Percentiles rank a stretch among this genome's conserved stretches.
Conservation (phyloP, 1,140 invertebrate genomes). For the Hylaeus anthracinus region DNA sequence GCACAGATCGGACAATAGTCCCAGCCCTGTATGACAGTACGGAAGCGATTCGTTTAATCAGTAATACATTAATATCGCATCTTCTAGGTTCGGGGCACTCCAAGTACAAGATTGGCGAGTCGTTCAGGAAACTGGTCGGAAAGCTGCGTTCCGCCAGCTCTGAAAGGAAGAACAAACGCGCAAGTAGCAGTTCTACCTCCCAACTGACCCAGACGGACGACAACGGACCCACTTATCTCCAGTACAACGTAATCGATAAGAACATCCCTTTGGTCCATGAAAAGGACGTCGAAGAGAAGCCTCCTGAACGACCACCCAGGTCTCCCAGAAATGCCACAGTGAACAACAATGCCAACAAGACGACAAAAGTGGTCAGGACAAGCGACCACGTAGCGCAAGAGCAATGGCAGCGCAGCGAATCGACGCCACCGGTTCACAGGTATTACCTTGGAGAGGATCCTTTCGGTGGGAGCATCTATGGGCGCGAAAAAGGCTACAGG, state of each 20-base stretch:
- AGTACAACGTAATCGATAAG: conserved; percentile 84
- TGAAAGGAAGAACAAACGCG: conserved; percentile 84
- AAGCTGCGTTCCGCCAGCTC: conserved; percentile 88
- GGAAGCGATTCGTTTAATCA: too few species aligned
- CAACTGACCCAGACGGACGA: conserved; percentile 81
- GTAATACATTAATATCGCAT: too few species aligned
- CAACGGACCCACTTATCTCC: conserved; percentile 81
- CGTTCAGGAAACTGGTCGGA: conserved; percentile 88
- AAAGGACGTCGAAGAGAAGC: conserved; percentile 52
- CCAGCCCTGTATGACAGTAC: too few species aligned
- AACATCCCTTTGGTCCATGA: conserved; percentile 76
- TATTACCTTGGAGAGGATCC: conserved; percentile 93
- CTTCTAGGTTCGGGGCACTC: conserved; percentile 80
- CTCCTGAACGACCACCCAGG: conserved; percentile 72
- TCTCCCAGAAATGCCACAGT: conserved; percentile 68
- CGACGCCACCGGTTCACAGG: conserved; percentile 83
- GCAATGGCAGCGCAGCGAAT: conserved; percentile 68
- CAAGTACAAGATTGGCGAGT: conserved; percentile 80
- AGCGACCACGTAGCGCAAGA: conserved; percentile 43
- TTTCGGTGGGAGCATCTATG: conserved; percentile 89
- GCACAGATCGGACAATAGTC: too few species aligned
- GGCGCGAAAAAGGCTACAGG: conserved; percentile 89
- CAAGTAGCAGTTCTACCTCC: conserved; percentile 61
- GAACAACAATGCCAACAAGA: conserved; percentile 15
- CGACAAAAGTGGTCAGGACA: conserved; percentile 3